A percentile compares a stretch with the other conserved stretches of the same genome.
Conservation (phyloP, 2,797 vertebrate species). For the Siniperca scherzeri region DNA sequence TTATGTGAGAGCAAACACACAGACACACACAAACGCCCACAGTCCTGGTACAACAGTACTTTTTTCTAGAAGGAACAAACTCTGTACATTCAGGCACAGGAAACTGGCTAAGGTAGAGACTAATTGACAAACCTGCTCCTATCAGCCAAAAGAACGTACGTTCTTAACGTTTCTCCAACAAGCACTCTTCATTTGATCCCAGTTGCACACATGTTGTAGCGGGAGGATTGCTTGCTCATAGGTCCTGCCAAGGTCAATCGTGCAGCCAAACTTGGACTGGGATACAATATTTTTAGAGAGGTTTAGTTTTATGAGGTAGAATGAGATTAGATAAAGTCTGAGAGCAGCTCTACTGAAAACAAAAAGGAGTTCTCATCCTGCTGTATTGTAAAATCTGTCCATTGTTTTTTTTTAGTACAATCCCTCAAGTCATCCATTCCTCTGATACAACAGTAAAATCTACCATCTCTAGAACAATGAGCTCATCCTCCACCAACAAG, state of each 20-base stretch:
- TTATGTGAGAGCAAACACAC: slow-evolving; percentile 41
- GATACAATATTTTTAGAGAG: slow-evolving; percentile 14
- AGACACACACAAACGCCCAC: slow-evolving; percentile 18
- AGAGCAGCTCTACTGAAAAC: neutral
- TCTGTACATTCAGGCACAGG: slow-evolving; percentile 13
- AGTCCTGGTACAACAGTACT: slow-evolving; percentile 36
- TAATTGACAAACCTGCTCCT: slow-evolving; percentile 7
- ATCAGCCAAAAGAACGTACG: slow-evolving; percentile 14
- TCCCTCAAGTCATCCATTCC: slow-evolving; percentile 7
- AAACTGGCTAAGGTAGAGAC: slow-evolving; percentile 11
- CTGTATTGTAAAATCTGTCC: neutral
- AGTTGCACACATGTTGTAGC: neutral
- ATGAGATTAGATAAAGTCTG: neutral
- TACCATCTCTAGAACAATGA: slow-evolving; percentile 12
- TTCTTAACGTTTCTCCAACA: slow-evolving; percentile 5
- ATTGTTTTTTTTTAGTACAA: neutral
- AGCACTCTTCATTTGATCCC: neutral
- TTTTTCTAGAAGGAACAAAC: slow-evolving; percentile 46
- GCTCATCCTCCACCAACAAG: slow-evolving; percentile 43
- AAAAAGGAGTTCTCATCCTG: neutral
- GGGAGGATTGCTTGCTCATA: slow-evolving; percentile 12
- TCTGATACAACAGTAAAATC: slow-evolving; percentile 15
- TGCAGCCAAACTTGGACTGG: neutral
- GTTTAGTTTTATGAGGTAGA: slow-evolving; percentile 38
- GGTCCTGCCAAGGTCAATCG: slow-evolving; percentile 15